Percentiles rank a stretch among this genome's conserved stretches.
These are phyloP conservation scores for Agrochola circellaris DNA, from an alignment of 2,888 invertebrate genomes.

Conservation along the genomic window DNA sequence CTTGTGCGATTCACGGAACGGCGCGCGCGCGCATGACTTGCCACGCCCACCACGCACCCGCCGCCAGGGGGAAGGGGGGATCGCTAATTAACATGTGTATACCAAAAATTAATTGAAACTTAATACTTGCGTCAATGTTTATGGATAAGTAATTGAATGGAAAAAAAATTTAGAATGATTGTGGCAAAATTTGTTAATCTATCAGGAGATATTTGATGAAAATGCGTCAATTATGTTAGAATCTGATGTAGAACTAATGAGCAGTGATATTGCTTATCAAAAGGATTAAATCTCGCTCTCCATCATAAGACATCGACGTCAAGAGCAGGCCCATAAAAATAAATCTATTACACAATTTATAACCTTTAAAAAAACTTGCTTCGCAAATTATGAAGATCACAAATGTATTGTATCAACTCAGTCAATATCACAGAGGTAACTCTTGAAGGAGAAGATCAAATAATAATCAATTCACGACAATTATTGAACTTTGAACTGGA, in stretches of 20 bases:
- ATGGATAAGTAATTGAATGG: conserved; percentile 15
- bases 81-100: conserved; percentile 59
- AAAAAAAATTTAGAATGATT: not conserved
- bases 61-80: conserved; percentile 31
- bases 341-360: not conserved
- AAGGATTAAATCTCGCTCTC: not conserved
- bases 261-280: not conserved
- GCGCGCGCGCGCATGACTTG: conserved; percentile 78
- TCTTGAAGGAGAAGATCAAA: too few relatives aligned
- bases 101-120: conserved; percentile 66
- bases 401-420: not conserved
- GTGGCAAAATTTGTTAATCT: too few relatives aligned
- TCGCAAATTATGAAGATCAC: not conserved
- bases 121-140: conserved; percentile 53
- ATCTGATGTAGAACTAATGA: not conserved
- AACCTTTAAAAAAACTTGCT: not conserved
- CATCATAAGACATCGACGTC: not conserved
- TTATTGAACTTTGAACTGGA: not conserved
- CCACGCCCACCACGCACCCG: conserved; percentile 72
- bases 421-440: not conserved
- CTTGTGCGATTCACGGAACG: conserved; percentile 81
- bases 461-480: not conserved
- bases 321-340: not conserved
- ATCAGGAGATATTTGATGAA: not conserved
- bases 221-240: not conserved